Evolutionary conservation across 2,797 vertebrate species (phyloP).

Genomic region (Gymnocypris eckloni): DNA sequence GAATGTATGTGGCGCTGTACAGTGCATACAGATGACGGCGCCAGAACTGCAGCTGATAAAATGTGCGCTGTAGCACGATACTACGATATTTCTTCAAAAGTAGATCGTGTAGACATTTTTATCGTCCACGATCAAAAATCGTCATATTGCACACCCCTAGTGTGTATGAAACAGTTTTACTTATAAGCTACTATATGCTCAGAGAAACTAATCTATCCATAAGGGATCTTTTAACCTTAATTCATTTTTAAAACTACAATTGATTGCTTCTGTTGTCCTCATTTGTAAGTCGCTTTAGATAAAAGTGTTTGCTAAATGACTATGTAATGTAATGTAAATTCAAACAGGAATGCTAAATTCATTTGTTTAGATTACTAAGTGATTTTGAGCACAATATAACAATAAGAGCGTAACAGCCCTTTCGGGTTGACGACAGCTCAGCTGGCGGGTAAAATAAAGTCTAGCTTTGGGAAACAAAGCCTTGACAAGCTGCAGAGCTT

Average conservation of each 20-base stretch:
- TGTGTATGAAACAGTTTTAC: background rate
- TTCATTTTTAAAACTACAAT: too few relatives aligned
- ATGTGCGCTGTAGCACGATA: too few relatives aligned
- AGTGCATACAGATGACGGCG: too few relatives aligned
- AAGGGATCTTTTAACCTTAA: background rate
- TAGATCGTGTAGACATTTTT: too few relatives aligned
- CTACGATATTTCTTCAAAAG: too few relatives aligned
- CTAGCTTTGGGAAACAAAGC: slow-evolving; percentile 8
- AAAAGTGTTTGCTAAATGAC: too few relatives aligned
- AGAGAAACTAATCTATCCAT: background rate
- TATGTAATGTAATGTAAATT: background rate
- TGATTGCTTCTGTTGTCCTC: too few relatives aligned
- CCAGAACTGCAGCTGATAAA: too few relatives aligned
- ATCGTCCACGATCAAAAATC: too few relatives aligned
- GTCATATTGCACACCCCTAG: too few relatives aligned
- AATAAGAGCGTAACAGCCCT: slow-evolving; percentile 13
- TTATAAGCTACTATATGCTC: background rate
- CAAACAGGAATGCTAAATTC: background rate
- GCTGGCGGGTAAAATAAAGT: slow-evolving; percentile 16
- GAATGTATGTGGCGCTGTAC: too few relatives aligned
- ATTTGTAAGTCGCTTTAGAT: too few relatives aligned
- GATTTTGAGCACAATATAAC: slow-evolving; percentile 5
- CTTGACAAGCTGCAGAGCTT: slow-evolving; percentile 56
- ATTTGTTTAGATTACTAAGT: background rate
- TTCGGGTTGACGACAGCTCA: slow-evolving; percentile 10